A percentile compares a stretch with the other conserved stretches of the same genome.
Conservation (phyloP, 2,888 invertebrate genomes). For the Anthrax anthrax region DNA sequence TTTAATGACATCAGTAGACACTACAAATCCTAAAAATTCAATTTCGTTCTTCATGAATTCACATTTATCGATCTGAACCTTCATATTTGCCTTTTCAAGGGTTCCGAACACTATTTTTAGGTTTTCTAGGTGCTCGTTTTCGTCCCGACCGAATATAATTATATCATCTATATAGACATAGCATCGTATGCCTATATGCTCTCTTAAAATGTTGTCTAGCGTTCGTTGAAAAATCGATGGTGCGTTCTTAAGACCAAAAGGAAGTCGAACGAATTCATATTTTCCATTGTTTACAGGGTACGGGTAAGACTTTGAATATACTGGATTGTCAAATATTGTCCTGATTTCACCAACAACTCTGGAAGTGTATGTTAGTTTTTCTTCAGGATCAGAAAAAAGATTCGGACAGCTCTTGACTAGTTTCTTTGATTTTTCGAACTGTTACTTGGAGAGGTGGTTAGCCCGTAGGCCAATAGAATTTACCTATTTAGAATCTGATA, state of each 20-base stretch:
- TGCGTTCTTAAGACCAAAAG: too few species aligned
- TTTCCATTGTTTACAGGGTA: too few species aligned
- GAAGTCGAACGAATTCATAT: too few species aligned
- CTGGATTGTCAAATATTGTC: neutral
- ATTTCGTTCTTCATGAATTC: slow-evolving; percentile 18
- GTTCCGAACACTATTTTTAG: slow-evolving; percentile 3
- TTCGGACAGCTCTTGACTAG: neutral
- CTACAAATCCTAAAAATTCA: slow-evolving; percentile 22
- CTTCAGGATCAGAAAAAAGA: neutral
- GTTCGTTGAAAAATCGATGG: slow-evolving; percentile 1
- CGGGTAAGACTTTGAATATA: slow-evolving; percentile 6
- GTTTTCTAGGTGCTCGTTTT: slow-evolving; percentile 6
- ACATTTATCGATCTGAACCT: too few species aligned
- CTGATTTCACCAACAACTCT: slow-evolving; percentile 3
- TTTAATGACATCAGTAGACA: too few species aligned
- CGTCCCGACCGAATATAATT: slow-evolving; percentile 6
- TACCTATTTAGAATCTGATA: neutral
- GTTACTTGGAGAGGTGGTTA: neutral
- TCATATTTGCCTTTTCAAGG: slow-evolving; percentile 6
- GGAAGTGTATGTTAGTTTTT: neutral
- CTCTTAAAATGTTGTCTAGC: neutral
- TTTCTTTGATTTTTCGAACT: neutral
- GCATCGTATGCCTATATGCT: too few species aligned
- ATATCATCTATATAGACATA: too few species aligned
- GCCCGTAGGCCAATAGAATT: neutral